Percentiles rank a stretch among this genome's conserved stretches.
Conservation (phyloP, 2,888 invertebrate genomes). For the Parnassius smintheus region DNA sequence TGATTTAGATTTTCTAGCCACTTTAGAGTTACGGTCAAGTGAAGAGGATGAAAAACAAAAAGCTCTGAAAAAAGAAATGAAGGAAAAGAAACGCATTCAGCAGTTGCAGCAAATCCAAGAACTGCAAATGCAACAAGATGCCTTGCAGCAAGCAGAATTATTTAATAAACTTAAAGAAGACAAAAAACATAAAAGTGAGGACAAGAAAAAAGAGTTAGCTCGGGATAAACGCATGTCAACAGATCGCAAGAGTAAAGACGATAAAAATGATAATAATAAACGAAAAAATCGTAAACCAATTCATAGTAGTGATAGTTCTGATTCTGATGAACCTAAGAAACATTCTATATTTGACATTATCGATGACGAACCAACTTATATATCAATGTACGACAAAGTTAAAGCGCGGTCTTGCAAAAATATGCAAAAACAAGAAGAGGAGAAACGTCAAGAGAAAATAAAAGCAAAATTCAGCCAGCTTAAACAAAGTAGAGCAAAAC, state of each 20-base stretch:
- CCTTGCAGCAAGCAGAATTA: constrained; percentile 63
- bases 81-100: constrained; percentile 79
- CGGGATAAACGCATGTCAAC: constrained; percentile 76
- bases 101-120: constrained; percentile 74
- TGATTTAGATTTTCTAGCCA: constrained; percentile 82
- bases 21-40: constrained; percentile 79
- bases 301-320: constrained; percentile 85
- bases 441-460: constrained; percentile 91
- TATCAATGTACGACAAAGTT: constrained; percentile 99
- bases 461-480: constrained; percentile 94
- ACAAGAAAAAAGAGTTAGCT: constrained; percentile 70
- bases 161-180: constrained; percentile 67
- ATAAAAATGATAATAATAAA: constrained; percentile 60
- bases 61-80: constrained; percentile 77
- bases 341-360: constrained; percentile 96
- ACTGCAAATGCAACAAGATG: constrained; percentile 74
- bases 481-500: constrained; percentile 92
- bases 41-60: constrained; percentile 82
- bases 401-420: constrained; percentile 96
- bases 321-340: constrained; percentile 92
- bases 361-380: constrained; percentile 93
- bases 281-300: constrained; percentile 68
- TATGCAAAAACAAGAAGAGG: constrained; percentile 95
- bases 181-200: constrained; percentile 63
- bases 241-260: constrained; percentile 77